These are phyloP conservation scores for Merops nubicus DNA, from an alignment of 2,113 vertebrate species.

Conservation along the genomic window DNA sequence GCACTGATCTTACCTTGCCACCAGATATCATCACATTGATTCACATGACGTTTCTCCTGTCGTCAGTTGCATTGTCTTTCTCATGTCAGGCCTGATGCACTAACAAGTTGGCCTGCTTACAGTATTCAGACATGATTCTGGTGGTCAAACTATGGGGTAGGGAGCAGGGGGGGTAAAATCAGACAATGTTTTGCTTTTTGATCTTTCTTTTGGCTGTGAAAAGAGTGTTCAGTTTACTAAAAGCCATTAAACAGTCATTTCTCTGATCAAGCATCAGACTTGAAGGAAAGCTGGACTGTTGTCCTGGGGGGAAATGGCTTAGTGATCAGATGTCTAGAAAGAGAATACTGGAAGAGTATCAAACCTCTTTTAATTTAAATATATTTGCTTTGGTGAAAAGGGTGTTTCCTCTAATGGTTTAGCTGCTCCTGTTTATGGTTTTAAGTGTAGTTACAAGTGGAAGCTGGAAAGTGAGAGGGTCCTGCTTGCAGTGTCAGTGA, in stretches of 20 bases:
- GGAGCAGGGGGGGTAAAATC: not conserved
- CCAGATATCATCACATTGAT: not conserved
- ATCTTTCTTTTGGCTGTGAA: not conserved
- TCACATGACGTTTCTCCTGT: not conserved
- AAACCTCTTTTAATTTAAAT: not conserved
- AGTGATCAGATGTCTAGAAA: not conserved
- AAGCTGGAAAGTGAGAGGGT: not conserved
- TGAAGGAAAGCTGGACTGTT: not conserved
- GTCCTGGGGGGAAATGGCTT: not conserved
- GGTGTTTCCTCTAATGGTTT: not conserved
- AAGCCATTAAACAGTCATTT: not conserved
- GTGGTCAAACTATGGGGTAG: not conserved
- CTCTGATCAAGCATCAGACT: not conserved
- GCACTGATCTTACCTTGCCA: not conserved
- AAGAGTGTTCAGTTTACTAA: not conserved
- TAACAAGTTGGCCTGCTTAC: not conserved
- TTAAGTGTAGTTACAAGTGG: not conserved
- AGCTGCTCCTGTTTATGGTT: not conserved
- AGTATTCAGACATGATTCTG: not conserved
- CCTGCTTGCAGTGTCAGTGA: not conserved
- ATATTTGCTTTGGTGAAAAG: not conserved
- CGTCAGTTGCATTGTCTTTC: not conserved
- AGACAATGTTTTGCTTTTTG: not conserved
- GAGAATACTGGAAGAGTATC: not conserved
- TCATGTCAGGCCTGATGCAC: not conserved